phyloP scores from a whole-genome alignment of 2,888 invertebrate genomes.

The Cerceris ruficornis region DNA sequence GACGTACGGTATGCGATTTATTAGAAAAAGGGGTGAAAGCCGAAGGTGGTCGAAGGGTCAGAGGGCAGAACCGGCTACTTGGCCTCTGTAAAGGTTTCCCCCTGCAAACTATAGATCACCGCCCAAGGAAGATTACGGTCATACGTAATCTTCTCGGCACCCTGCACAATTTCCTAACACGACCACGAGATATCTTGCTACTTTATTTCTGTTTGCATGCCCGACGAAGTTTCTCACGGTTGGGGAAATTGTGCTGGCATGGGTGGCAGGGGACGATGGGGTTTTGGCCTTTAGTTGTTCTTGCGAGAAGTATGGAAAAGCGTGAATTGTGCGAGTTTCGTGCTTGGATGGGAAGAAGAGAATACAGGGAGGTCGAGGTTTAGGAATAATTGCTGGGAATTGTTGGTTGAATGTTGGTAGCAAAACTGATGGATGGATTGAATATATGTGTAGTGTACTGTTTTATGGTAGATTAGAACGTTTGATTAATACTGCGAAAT shows the following conservation, averaged over 20 bases:
- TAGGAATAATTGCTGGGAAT: no score
- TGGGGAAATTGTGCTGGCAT: neutral
- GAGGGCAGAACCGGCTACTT: conserved; percentile 9
- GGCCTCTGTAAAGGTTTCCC: conserved; percentile 34
- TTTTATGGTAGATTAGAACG: no score
- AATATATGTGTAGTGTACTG: no score
- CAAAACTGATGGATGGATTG: no score
- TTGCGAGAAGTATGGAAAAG: no score
- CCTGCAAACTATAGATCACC: conserved; percentile 47
- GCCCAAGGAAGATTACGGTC: conserved; percentile 46
- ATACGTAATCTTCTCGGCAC: conserved; percentile 48
- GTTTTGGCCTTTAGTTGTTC: no score
- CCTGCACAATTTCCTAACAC: conserved; percentile 35
- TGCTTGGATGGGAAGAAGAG: no score
- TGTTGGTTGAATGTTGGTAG: no score
- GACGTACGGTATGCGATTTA: conserved; percentile 49
- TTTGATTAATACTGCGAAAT: no score
- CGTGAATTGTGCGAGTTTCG: no score
- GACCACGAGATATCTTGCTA: neutral
- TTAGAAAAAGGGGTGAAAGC: conserved; percentile 16
- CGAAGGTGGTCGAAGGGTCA: neutral
- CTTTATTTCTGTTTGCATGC: neutral
- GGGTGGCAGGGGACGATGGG: no score
- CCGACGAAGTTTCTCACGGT: neutral
- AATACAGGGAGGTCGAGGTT: no score